Base-by-base conservation (phyloP, 2,888 invertebrate genomes). In the Biston stratarius region DNA sequence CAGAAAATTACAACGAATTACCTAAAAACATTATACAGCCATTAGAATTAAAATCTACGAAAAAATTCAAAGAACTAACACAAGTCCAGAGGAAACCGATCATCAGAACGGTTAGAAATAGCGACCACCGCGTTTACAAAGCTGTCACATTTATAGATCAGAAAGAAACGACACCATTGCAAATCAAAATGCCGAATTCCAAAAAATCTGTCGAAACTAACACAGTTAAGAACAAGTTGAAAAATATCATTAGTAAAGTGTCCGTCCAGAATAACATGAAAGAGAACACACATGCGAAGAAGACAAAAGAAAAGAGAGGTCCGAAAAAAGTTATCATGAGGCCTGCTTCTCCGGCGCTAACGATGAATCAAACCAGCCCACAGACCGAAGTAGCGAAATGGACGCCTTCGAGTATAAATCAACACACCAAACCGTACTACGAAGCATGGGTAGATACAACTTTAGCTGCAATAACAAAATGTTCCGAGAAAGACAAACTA, bases 361-460 rank as follows among this genome's bases (percentile, higher is more conserved):
- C 42, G 6, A 64, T 42, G 10, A 57, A 33, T 10, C 65, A 69
- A 6, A 63, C 64, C 0, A 85, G 85, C 0, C 87, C 88, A 0
- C 74, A 77, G 0, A 91, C 91, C 0, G 90, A 91, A 66, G 86
- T 91, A 0, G 89, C 90, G 0, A 87, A 86, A 73, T 92, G 91
- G 92, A 84, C 82, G 0, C 88, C 91, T 0, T 74, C 78, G 0
- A 81, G 81, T 2, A 64, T 85, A 0, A 83, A 78, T 3, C 73
- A 77, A 0, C 84, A 87, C n/a, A 87, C 89, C 0, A 85, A 85
- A 56, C 88, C 88, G 0, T 92, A 91, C 47, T 92, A 93, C 75
- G 92, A 92, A 51, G 92, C 92, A 0, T 93, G 92, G 92, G 85
- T 93, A 0, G 78, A 87, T 49, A 91, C 89, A 0, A 88, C 87